Base-by-base conservation (phyloP, 2,797 vertebrate species). In the Glossophaga mutica region DNA sequence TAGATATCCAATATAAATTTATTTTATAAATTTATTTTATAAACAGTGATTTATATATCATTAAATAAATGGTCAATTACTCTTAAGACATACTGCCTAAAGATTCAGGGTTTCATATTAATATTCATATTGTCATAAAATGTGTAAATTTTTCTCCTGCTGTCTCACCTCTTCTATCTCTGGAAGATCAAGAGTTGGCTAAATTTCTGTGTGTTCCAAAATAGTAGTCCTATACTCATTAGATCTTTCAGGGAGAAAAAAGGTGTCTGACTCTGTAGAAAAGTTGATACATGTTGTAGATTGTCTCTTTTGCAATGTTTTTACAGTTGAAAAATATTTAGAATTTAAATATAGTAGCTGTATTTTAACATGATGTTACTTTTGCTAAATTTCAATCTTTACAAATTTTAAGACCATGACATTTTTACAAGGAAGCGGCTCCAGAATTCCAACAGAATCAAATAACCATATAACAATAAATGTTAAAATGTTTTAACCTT, bases 401-500 rank as follows among this genome's bases (percentile, higher is more conserved):
- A 79, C 78, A 94, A 94, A 14, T 90, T 95, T 73, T 94, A 85
- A 96, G 89, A 91, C n/a, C 42, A 88, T 97, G 76, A 74, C 42
- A 96, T 95, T 90, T 96, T 91, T 21, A 92, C 39, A 92, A 88
- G 9, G 65, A 81, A 94, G 10, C 83, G 22, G 65, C 87, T 91
- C 50, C 59, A 88, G 59, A 88, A 95, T 89, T 94, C 42, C 57
- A 92, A 42, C 62, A 89, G 46, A 87, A 42, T 82, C 42, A 73
- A 94, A 73, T 48, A 91, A 37, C 34, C 16, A 50, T 78, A n/a
- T 8, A 46, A 92, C 44, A 94, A 84, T 85, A 92, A 78, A 92
- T 90, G 89, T 93, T 39, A 22, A 92, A 88, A 70, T 74, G 48
- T 71, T 94, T 95, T 94, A 92, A 85, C 32, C 15, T 92, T 94